A percentile compares a stretch with the other conserved stretches of the same genome.
These are phyloP conservation scores for Meghimatium bilineatum DNA, from an alignment of 2,888 invertebrate genomes.

Conservation along the genomic window DNA sequence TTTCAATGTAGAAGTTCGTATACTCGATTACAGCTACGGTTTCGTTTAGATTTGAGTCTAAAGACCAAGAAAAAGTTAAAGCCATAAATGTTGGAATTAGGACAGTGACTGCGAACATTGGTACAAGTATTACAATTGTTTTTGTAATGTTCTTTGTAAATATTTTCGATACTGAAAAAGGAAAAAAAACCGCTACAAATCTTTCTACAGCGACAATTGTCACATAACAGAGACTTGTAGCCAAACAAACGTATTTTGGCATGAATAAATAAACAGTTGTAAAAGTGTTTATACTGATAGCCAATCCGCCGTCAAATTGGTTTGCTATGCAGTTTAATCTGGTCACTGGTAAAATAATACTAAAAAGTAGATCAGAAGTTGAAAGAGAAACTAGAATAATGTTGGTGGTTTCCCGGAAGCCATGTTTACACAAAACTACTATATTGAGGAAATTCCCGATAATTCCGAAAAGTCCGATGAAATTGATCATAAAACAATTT, in stretches of 20 bases:
- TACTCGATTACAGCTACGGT: constrained; percentile 4
- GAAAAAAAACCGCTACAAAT: constrained; percentile 18
- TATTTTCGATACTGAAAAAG: constrained; percentile 13
- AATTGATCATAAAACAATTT: constrained; percentile 30
- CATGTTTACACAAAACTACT: constrained; percentile 9
- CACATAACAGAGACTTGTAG: constrained; percentile 5
- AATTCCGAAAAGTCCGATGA: constrained; percentile 16
- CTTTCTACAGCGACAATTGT: constrained; percentile 16
- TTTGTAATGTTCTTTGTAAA: background rate
- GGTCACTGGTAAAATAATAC: constrained; percentile 1
- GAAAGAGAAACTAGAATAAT: constrained; percentile 16
- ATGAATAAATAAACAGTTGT: constrained; percentile 1
- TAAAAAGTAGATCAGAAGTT: constrained; percentile 18
- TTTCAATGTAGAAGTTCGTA: constrained; percentile 6
- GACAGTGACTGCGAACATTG: background rate
- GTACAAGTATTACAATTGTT: background rate
- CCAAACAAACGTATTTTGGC: constrained; percentile 19
- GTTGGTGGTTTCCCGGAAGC: constrained; percentile 27
- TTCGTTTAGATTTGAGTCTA: background rate
- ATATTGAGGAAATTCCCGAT: constrained; percentile 27
- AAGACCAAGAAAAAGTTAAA: background rate
- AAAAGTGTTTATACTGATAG: background rate
- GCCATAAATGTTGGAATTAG: constrained; percentile 14
- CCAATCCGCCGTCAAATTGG: background rate
- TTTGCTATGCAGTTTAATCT: constrained; percentile 18